phyloP scores from a whole-genome alignment of 2,888 invertebrate genomes.

The Torymus auratus region DNA sequence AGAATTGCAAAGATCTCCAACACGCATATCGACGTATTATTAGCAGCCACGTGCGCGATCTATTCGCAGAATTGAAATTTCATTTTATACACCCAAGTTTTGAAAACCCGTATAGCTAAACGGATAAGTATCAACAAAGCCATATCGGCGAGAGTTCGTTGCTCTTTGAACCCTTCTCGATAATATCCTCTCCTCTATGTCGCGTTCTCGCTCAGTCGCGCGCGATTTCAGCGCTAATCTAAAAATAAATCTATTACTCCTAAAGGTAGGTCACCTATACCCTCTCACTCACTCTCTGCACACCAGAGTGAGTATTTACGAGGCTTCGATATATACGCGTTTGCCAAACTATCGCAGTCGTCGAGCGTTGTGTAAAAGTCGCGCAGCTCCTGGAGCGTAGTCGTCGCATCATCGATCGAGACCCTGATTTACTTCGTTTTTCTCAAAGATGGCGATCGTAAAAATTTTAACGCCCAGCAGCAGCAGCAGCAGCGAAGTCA shows the following conservation, averaged over 20 bases:
- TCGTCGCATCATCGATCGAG: neutral
- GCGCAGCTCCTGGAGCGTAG: neutral
- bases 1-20: no score
- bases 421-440: conserved; percentile 19
- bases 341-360: neutral
- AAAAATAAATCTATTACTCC: neutral
- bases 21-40: no score
- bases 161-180: no score
- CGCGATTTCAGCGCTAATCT: neutral
- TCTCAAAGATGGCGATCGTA: conserved; percentile 30
- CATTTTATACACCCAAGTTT: no score
- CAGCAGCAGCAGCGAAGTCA: neutral
- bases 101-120: no score
- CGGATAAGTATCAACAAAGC: no score
- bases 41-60: no score
- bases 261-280: neutral
- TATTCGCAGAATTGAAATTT: no score
- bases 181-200: no score
- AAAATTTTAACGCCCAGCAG: conserved; percentile 34
- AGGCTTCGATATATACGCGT: neutral
- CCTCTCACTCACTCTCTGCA: no score
- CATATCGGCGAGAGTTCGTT: no score
- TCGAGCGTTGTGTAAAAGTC: neutral
- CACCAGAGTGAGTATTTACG: neutral
- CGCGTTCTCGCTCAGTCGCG: neutral